These are phyloP conservation scores for Macropus fuliginosus DNA, from an alignment of 2,797 vertebrate genomes.

Conservation along the genomic window DNA sequence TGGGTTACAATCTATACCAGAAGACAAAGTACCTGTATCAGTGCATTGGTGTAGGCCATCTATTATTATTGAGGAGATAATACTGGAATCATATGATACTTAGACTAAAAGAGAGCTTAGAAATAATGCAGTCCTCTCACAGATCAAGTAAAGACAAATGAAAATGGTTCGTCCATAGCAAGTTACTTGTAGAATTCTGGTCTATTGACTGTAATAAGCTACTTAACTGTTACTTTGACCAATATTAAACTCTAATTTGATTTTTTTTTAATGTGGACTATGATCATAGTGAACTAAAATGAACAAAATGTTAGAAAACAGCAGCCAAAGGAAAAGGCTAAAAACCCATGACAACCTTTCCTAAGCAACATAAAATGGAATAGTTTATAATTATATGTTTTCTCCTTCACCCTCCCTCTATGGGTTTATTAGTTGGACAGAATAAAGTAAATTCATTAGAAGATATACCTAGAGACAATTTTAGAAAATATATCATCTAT, in stretches of 20 bases:
- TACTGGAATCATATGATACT: neutral
- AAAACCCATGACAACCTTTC: neutral
- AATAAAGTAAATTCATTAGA: neutral
- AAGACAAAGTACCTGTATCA: neutral
- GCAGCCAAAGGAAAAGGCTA: neutral
- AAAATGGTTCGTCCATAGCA: neutral
- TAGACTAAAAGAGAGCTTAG: neutral
- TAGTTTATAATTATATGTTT: neutral
- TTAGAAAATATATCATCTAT: neutral
- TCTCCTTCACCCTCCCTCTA: neutral
- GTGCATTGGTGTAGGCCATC: neutral
- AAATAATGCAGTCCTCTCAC: neutral
- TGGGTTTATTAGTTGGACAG: neutral
- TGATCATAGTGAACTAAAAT: neutral
- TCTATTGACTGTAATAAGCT: neutral
- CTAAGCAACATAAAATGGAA: neutral
- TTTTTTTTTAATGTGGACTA: neutral
- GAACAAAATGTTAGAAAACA: neutral
- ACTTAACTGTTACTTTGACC: neutral
- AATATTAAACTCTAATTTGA: neutral
- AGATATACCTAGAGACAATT: neutral
- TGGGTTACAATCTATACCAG: neutral
- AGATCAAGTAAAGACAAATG: neutral
- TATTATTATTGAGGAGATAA: neutral
- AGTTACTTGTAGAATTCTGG: neutral